Percentiles rank a stretch among this genome's conserved stretches.
Conservation (phyloP, 2,797 vertebrate species). For the Cyprinella venusta region DNA sequence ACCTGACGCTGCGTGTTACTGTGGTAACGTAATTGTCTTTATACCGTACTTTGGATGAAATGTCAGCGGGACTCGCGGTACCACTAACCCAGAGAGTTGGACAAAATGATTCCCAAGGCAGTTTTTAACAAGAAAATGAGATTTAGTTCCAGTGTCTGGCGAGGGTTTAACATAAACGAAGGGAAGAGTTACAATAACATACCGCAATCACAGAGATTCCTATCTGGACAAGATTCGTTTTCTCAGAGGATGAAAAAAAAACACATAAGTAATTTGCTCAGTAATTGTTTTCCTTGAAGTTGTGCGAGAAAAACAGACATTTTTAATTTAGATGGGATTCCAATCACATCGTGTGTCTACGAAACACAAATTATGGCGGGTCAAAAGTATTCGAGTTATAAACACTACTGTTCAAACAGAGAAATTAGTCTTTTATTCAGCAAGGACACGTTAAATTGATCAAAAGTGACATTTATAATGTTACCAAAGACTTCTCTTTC, state of each 20-base stretch:
- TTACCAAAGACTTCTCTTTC: not conserved
- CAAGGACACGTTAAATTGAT: not conserved
- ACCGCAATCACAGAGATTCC: constrained; percentile 10
- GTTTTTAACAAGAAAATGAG: constrained; percentile 7
- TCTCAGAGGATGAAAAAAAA: not conserved
- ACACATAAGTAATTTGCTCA: not conserved
- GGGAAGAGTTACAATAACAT: constrained; percentile 27
- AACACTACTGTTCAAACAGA: not conserved
- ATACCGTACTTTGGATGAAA: no score
- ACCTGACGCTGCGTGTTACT: not conserved
- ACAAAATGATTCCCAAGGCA: not conserved
- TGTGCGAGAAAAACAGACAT: constrained; percentile 29
- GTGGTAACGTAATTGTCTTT: not conserved
- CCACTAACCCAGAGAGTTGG: not conserved
- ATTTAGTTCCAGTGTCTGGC: constrained; percentile 17
- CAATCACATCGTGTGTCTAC: constrained; percentile 1
- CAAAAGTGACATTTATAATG: not conserved
- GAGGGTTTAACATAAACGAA: constrained; percentile 20
- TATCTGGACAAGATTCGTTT: constrained; percentile 27
- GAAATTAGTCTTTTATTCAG: not conserved
- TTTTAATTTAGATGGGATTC: not conserved
- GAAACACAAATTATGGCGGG: not conserved
- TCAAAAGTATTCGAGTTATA: not conserved
- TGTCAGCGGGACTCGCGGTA: not conserved
- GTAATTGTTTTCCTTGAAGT: not conserved